Evolutionary conservation across 1,140 invertebrate species (phyloP), one percentile per base, ranked within the genome.

Genomic region (Lethrus apterus): DNA sequence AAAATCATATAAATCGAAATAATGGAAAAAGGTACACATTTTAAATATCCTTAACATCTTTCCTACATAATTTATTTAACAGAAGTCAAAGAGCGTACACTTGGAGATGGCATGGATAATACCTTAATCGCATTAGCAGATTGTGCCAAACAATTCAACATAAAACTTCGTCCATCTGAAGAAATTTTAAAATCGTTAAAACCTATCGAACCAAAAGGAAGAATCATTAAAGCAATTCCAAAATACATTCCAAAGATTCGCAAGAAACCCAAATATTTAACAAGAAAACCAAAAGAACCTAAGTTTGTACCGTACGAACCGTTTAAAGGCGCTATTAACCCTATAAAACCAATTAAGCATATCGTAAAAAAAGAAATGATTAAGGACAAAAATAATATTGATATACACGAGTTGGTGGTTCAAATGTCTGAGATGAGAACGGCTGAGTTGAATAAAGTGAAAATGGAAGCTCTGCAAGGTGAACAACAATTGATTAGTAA

Each of bases 221-320:
- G 53, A 48, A 53, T 65, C 3, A 51, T 56, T 19, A 55, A 49
- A 35, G 44, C 59, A 38, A 49, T 63, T 10, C 65, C 65, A 33
- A 66, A 58, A 46, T 66, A 64, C 44, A 44, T 60, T 5, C 54
- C 56, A 23, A 57, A 59, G 35, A 54, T 61, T 26, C 46, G 50
- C 10, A 61, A 60, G 43, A 41, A 52, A 11, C 51, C 52, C 10
- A 63, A 61, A 35, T 64, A 56, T 41, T 44, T 60, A 19, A 46
- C 50, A 23, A 52, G 44, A 30, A 80, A 81, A 63, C 75, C 73
- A 0, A 86, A 82, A 57, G 80, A 83, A 56, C 83, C 86, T 1
- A 89, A 86, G 63, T 92, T 92, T 69, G 76, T 93, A 14, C 89
- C 89, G 1, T 90, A 86, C 57, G 89, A 93, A 59, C 89, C 89